Evolutionary conservation across 2,888 invertebrate species (phyloP).

Genomic region (Dioctria rufipes): DNA sequence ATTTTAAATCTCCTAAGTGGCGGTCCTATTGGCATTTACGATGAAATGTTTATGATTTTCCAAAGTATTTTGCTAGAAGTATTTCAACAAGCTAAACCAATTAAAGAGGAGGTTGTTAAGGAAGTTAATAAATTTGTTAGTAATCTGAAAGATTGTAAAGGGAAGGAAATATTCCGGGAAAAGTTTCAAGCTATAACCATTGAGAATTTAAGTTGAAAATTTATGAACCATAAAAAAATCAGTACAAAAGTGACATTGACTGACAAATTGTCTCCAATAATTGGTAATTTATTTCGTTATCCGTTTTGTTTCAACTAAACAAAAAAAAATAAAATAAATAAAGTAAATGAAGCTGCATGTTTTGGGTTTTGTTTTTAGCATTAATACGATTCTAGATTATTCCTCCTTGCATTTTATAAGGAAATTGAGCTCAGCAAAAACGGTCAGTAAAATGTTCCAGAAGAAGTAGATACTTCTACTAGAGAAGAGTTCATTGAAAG

Average conservation of each 20-base stretch:
- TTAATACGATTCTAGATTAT: too few species aligned
- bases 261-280: too few species aligned
- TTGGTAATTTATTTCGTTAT: background rate
- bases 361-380: too few species aligned
- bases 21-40: conserved; percentile 63
- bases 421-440: too few species aligned
- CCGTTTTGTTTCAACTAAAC: background rate
- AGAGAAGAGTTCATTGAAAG: too few species aligned
- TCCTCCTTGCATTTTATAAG: too few species aligned
- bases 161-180: conserved; percentile 63
- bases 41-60: conserved; percentile 64
- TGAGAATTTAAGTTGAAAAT: conserved; percentile 29
- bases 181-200: conserved; percentile 61
- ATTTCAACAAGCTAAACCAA: conserved; percentile 60
- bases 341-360: too few species aligned
- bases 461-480: too few species aligned
- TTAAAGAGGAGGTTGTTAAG: conserved; percentile 60
- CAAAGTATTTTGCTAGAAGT: conserved; percentile 63
- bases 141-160: conserved; percentile 64
- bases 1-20: conserved; percentile 64
- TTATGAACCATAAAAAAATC: too few species aligned
- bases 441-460: too few species aligned
- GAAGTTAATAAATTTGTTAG: conserved; percentile 61
- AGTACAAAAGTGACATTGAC: too few species aligned
- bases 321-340: too few species aligned